Evolutionary conservation across 2,113 vertebrate genomes (phyloP).

Genomic region (Tragelaphus scriptus): DNA sequence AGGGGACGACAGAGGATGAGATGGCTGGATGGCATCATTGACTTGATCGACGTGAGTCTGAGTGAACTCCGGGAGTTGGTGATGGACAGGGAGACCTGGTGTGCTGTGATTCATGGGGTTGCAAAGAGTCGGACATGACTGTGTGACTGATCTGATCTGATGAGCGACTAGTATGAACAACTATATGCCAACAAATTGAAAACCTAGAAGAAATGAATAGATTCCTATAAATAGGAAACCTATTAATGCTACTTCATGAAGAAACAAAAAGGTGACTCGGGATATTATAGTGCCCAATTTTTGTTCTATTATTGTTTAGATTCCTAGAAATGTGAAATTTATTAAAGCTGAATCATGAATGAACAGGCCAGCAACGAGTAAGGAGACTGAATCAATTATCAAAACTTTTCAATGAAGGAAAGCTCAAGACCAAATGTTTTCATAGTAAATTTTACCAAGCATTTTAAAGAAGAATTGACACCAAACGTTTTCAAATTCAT

Average conservation of each 20-base stretch:
- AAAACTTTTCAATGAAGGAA: not conserved
- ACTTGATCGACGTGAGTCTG: too few species aligned
- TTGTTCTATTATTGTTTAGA: not conserved
- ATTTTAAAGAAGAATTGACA: not conserved
- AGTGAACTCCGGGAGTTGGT: too few species aligned
- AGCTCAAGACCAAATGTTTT: not conserved
- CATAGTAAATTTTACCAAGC: not conserved
- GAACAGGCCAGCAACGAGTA: not conserved
- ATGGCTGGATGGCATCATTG: too few species aligned
- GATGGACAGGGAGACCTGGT: too few species aligned
- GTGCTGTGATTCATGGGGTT: too few species aligned
- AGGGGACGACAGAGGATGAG: too few species aligned
- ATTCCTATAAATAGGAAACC: not conserved
- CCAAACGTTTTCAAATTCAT: not conserved
- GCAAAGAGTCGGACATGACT: too few species aligned
- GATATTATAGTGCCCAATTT: not conserved
- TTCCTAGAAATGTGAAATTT: not conserved
- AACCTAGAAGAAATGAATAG: not conserved
- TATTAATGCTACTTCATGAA: not conserved
- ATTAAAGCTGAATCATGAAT: not conserved
- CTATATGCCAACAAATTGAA: not conserved
- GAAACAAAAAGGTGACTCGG: not conserved
- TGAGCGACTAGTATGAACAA: not conserved
- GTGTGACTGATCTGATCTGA: too few species aligned
- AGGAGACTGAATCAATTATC: not conserved